Evolutionary conservation across 1,140 invertebrate genomes (phyloP), one percentile per base, ranked within the genome.

Genomic region (Oncopeltus fasciatus): DNA sequence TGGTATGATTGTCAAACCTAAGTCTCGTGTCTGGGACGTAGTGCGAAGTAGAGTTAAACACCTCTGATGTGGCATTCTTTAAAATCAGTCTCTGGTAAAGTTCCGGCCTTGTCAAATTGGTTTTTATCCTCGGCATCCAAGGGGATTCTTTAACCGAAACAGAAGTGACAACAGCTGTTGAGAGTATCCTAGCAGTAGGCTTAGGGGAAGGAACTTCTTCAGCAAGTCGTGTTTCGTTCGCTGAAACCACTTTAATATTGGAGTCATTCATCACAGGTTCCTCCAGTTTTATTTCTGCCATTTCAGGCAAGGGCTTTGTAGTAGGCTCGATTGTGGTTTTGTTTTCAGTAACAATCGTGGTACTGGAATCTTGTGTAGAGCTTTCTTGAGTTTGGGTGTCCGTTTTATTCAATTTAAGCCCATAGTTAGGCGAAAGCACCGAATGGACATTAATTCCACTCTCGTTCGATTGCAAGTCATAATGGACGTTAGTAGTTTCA

Each of bases 91-190:
- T 46, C n/a, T 46, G 44, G 44, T 46, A 46, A 1, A 20, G 18
- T 24, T 24, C 24, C n/a, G 20, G 20, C 1, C 49, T 8, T 20
- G 49, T 53, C 2, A 53, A 16, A 24, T 57, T 61, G 16, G 20
- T 0, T 18, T 57, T 60, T 21, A 65, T 57, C 27, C 60, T 59
- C 20, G 59, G 51, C 58, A 38, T 16, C 24, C 58, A 46, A 18
- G 57, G 57, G 27, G 65, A 43, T 53, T 68, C 65, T 58, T 68
- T 64, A 5, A 68, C 64, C 2, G 67, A 68, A 4, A 68, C 65
- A 2, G 67, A 68, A 1, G 67, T 66, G 3, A 68, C 67, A 2
- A 68, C 67, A 14, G 67, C 67, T n/a, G 67, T 67, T 26, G 67
- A 67, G n/a, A 67, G 49, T n/a, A 67, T 66, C 59, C 60, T 67